Base-by-base conservation (phyloP, 2,797 vertebrate genomes). In the Numenius phaeopus region DNA sequence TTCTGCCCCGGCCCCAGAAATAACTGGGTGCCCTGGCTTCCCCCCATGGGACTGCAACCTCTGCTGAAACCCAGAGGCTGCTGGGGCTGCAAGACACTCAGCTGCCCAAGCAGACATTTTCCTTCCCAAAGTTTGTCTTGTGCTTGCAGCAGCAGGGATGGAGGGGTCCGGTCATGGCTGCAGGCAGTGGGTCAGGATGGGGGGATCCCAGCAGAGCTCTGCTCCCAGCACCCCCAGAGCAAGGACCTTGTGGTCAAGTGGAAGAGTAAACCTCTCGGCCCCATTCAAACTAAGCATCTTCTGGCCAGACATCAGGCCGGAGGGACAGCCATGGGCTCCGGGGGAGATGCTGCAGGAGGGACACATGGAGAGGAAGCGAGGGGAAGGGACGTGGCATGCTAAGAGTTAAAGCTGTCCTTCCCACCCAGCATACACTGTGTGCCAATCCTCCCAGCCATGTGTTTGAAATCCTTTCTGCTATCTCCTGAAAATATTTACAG, bases 391-490 rank as follows among this genome's bases (percentile, higher is more conserved):
- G 2, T 0, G 3, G 94, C 46, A 81, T 0, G 0, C 2, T 1
- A 89, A 96, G 91, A 50, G 97, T 97, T 97, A 97, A 96, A 92
- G 54, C 30, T 32, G 1, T 86, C 72, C 90, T 92, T 96, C 92
- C 94, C 94, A 95, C 78, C 89, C 93, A 87, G 81, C 75, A 50
- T 76, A 44, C 0, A 1, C 90, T 52, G 69, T 95, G 87, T 96
- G 95, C 97, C 94, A 96, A 85, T 96, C 94, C 94, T 96, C 92
- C 94, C 91, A 94, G 95, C 97, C 97, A 95, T 97, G 94, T 97
- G 97, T 97, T 97, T 97, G 97, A 97, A 97, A 97, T 97, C 97
- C 96, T 95, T 97, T 94, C 96, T 97, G 94, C 97, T 97, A 97
- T 97, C 96, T 97, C 95, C 94, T 97, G 96, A 97, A 97, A 97